phyloP scores from a whole-genome alignment of 2,888 invertebrate genomes.

The Epistrophe grossulariae region DNA sequence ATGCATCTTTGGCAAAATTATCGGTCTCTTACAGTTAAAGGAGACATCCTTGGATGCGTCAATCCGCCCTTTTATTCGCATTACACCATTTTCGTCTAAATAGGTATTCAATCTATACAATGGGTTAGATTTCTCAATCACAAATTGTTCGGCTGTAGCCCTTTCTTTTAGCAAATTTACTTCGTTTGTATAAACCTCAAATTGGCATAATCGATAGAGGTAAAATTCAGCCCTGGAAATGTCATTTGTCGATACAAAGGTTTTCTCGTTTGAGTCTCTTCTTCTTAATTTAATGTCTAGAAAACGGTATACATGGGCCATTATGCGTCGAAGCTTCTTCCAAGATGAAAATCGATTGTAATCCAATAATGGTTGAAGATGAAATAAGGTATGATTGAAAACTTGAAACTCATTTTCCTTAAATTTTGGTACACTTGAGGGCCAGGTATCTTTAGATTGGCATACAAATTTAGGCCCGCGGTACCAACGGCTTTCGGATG shows the following conservation, averaged over 20 bases:
- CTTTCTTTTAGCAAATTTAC: too few species aligned
- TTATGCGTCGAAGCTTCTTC: background rate
- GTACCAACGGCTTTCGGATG: conserved; percentile 26
- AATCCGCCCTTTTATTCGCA: conserved; percentile 45
- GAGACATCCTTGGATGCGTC: conserved; percentile 22
- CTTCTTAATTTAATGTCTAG: background rate
- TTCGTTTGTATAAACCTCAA: background rate
- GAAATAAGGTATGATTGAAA: background rate
- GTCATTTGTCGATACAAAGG: background rate
- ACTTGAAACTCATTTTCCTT: background rate
- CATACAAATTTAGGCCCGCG: conserved; percentile 11
- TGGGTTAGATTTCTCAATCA: too few species aligned
- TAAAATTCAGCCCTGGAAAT: conserved; percentile 3
- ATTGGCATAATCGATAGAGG: conserved; percentile 11
- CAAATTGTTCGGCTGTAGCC: too few species aligned
- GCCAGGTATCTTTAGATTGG: conserved; percentile 23
- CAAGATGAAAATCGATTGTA: conserved; percentile 32
- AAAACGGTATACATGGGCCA: conserved; percentile 6
- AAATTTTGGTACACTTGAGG: background rate
- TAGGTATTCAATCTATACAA: conserved; percentile 39
- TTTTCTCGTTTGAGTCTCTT: background rate
- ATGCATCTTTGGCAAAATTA: conserved; percentile 36
- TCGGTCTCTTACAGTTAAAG: conserved; percentile 23
- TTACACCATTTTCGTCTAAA: conserved; percentile 28
- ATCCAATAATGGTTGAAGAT: conserved; percentile 6